Evolutionary conservation across 1,140 invertebrate genomes (phyloP).

Genomic region (Gryon sp.): DNA sequence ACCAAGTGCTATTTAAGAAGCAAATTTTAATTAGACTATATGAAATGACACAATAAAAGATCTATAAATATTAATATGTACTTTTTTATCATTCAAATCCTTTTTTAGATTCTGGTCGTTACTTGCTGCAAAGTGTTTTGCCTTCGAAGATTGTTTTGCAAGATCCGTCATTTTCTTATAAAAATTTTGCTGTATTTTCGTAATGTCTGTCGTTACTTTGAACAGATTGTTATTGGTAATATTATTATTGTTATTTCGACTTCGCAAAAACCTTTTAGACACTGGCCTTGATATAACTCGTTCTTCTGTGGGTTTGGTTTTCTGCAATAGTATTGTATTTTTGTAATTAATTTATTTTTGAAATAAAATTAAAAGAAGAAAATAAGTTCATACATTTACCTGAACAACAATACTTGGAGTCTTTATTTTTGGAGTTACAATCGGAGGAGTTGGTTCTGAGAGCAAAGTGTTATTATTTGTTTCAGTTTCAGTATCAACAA

Average conservation of each 20-base stretch:
- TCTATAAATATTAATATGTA: conserved; percentile 28
- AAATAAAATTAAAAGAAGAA: not conserved
- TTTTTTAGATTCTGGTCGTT: conserved; percentile 9
- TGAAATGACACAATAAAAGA: not conserved
- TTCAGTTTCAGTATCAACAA: conserved; percentile 28
- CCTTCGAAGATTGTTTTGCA: conserved; percentile 10
- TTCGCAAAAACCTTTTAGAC: not conserved
- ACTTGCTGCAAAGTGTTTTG: conserved; percentile 19
- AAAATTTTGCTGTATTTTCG: conserved; percentile 32
- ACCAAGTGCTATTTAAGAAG: conserved; percentile 31
- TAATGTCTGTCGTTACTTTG: conserved; percentile 31
- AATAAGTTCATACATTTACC: conserved; percentile 3
- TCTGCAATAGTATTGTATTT: too few relatives aligned
- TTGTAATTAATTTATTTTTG: too few relatives aligned
- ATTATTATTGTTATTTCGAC: conserved; percentile 21
- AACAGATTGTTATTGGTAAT: conserved; percentile 14
- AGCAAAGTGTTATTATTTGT: not conserved
- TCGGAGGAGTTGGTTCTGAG: not conserved
- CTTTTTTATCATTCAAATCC: conserved; percentile 40
- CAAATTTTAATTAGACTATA: conserved; percentile 19
- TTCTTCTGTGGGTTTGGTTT: conserved; percentile 16
- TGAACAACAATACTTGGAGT: not conserved
- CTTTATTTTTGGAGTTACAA: conserved; percentile 23
- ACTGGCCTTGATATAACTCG: not conserved
- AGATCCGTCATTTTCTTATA: conserved; percentile 37